Conservation (phyloP, 1,140 invertebrate species). For the Chrysoperla carnea region DNA sequence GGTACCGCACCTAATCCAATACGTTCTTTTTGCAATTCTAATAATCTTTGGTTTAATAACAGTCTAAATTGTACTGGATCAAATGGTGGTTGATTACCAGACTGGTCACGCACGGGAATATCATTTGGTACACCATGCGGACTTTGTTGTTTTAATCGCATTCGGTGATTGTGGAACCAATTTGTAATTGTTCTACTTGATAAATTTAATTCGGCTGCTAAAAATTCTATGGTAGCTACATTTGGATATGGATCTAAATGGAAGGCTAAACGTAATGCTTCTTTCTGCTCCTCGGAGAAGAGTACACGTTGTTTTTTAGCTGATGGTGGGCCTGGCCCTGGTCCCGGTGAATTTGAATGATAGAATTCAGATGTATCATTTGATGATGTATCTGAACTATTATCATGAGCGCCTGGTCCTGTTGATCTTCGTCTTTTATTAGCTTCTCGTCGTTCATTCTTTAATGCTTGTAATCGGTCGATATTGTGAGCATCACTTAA, state of each 20-base stretch:
- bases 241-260: slow-evolving; percentile 92
- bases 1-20: slow-evolving; percentile 53
- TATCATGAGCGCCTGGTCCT: slow-evolving; percentile 58
- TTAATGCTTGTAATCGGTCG: slow-evolving; percentile 67
- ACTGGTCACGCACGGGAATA: slow-evolving; percentile 49
- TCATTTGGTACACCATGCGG: slow-evolving; percentile 51
- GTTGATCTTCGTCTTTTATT: slow-evolving; percentile 70
- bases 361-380: slow-evolving; percentile 82
- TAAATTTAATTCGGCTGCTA: slow-evolving; percentile 79
- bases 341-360: slow-evolving; percentile 63
- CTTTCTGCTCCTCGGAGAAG: slow-evolving; percentile 97
- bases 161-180: slow-evolving; percentile 99
- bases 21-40: slow-evolving; percentile 70
- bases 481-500: slow-evolving; percentile 87
- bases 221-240: slow-evolving; percentile 85
- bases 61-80: slow-evolving; percentile 82
- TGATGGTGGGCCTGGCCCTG: slow-evolving; percentile 52
- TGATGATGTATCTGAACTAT: slow-evolving; percentile 69
- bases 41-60: slow-evolving; percentile 67
- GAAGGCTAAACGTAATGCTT: slow-evolving; percentile 84
- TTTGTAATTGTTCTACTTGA: slow-evolving; percentile 93
- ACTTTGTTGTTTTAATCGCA: slow-evolving; percentile 83
- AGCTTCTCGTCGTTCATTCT: slow-evolving; percentile 77
- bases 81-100: slow-evolving; percentile 41
- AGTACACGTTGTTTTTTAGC: slow-evolving; percentile 85